Percentiles rank a stretch among this genome's conserved stretches.
Evolutionary conservation across 2,113 vertebrate species (phyloP).

Genomic region (Erpornis zantholeuca): DNA sequence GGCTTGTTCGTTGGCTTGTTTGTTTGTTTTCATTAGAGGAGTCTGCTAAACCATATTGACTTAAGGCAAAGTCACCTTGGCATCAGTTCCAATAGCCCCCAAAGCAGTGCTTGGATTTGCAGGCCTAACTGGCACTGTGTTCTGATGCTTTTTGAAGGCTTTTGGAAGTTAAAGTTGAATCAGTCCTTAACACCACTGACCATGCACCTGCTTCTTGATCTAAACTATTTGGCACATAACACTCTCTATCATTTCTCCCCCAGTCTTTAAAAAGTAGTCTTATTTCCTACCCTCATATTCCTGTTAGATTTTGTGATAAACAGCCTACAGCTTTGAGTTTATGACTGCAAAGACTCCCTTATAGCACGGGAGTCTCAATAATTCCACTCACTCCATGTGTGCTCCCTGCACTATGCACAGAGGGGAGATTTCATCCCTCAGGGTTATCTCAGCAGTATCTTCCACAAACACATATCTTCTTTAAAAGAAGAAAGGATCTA

Average conservation of each 20-base stretch:
- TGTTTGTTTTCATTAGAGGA: conserved; percentile 42
- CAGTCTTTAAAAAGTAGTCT: not conserved
- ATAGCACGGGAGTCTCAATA: not conserved
- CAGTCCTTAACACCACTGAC: not conserved
- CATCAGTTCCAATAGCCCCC: not conserved
- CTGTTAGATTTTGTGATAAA: not conserved
- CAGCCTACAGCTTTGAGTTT: not conserved
- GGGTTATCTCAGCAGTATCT: not conserved
- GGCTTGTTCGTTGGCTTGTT: not conserved
- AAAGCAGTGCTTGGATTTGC: not conserved
- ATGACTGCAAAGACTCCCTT: not conserved
- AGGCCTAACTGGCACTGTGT: not conserved
- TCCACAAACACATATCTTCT: not conserved
- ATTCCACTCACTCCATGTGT: not conserved
- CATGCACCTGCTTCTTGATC: not conserved
- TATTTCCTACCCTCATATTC: not conserved
- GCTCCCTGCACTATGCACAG: not conserved
- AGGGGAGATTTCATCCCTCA: not conserved
- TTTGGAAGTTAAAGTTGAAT: not conserved
- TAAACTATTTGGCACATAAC: not conserved
- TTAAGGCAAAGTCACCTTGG: conserved; percentile 25
- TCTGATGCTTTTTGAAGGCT: not conserved
- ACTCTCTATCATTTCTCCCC: not conserved
- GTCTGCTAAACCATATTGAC: conserved; percentile 38
- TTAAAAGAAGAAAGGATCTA: not conserved